phyloP scores from a whole-genome alignment of 2,888 invertebrate genomes.

The Agapostemon virescens region DNA sequence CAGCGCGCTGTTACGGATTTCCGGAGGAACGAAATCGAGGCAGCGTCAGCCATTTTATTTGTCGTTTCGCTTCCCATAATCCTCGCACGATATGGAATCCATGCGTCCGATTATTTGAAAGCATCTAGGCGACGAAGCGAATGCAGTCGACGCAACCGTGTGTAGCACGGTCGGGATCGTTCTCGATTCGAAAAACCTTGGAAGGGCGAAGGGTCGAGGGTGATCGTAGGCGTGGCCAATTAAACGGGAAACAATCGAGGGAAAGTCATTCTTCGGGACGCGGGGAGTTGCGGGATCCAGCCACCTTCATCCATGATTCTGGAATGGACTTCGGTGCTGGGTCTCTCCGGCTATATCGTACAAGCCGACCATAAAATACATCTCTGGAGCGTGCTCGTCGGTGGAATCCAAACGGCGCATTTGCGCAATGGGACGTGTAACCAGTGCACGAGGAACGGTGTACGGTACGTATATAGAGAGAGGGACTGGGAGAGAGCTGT shows the following conservation, averaged over 20 bases:
- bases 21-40: background rate
- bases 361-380: conserved; percentile 71
- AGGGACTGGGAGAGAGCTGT: conserved; percentile 6
- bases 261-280: conserved; percentile 33
- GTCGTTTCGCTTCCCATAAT: background rate
- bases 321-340: conserved; percentile 58
- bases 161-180: conserved; percentile 2
- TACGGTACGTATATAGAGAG: conserved; percentile 1
- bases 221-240: conserved; percentile 52
- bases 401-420: conserved; percentile 76
- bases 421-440: conserved; percentile 77
- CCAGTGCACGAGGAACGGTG: conserved; percentile 60
- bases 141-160: background rate
- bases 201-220: conserved; percentile 8
- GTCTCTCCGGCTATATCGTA: conserved; percentile 46
- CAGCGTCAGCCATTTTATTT: background rate
- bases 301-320: conserved; percentile 50
- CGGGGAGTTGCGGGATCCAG: conserved; percentile 16
- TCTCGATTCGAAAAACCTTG: conserved; percentile 23
- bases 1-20: background rate
- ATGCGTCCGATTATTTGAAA: background rate
- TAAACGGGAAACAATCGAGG: conserved; percentile 64
- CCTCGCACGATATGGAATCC: background rate
- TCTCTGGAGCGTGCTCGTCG: conserved; percentile 65
- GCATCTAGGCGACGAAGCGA: background rate